phyloP scores from a whole-genome alignment of 2,113 vertebrate genomes.

The Gila orcuttii region DNA sequence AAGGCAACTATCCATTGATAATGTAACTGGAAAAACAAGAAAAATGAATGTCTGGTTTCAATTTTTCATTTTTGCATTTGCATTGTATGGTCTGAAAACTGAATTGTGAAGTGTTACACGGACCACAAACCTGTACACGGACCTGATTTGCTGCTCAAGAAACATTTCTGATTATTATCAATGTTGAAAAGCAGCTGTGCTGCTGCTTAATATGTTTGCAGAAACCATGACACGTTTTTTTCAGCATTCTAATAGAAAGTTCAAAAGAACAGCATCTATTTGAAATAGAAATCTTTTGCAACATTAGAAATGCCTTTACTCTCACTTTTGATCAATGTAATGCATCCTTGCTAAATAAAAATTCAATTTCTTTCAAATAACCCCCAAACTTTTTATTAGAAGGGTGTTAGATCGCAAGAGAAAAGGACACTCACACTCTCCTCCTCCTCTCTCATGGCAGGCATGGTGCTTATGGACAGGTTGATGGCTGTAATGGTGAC shows the following conservation, averaged over 20 bases:
- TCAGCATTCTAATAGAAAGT: not conserved
- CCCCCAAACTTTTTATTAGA: not conserved
- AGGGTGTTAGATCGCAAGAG: not conserved
- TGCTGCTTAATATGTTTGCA: not conserved
- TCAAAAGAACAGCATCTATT: too few relatives aligned
- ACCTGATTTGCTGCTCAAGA: not conserved
- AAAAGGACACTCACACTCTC: slow-evolving; percentile 84
- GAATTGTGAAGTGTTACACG: too few relatives aligned
- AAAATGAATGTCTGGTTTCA: too few relatives aligned
- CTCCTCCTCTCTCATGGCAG: slow-evolving; percentile 92
- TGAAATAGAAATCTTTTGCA: too few relatives aligned
- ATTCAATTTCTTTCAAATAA: not conserved
- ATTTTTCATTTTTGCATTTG: too few relatives aligned
- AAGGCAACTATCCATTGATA: too few relatives aligned
- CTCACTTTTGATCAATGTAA: not conserved
- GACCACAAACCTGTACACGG: too few relatives aligned
- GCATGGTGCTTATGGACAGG: slow-evolving; percentile 98
- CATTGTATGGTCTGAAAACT: too few relatives aligned
- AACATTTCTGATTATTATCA: not conserved
- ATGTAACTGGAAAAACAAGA: too few relatives aligned
- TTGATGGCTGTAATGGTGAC: slow-evolving; percentile 97
- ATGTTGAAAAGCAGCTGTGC: not conserved
- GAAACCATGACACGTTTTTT: not conserved
- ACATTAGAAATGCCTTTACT: too few relatives aligned
- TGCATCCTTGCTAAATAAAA: not conserved